Conservation (phyloP, 2,888 invertebrate genomes). For the Orgyia antiqua region DNA sequence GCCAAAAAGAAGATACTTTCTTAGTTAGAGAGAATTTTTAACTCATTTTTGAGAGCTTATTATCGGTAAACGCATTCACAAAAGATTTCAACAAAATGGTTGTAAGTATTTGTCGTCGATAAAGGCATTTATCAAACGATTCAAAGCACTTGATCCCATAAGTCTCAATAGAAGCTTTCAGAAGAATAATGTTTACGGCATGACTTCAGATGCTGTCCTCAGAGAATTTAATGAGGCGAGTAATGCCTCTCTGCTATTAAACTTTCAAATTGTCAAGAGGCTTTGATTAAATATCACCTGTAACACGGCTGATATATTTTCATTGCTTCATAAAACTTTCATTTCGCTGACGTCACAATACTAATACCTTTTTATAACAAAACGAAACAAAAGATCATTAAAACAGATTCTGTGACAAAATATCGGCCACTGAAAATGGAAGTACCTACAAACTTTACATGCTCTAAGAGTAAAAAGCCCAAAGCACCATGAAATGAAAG, state of each 20-base stretch:
- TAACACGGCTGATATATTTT: constrained; percentile 36
- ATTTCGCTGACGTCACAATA: constrained; percentile 14
- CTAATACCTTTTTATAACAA: too few relatives aligned
- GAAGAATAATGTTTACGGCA: constrained; percentile 47
- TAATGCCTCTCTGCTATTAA: constrained; percentile 42
- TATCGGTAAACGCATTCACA: constrained; percentile 21
- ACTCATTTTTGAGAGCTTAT: constrained; percentile 20
- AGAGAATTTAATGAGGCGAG: constrained; percentile 50
- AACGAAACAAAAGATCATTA: too few relatives aligned
- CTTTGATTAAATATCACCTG: constrained; percentile 34
- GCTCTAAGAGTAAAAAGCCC: too few relatives aligned
- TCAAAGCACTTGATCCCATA: constrained; percentile 48
- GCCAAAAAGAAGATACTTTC: too few relatives aligned
- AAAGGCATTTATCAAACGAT: constrained; percentile 49
- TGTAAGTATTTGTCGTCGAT: constrained; percentile 24
- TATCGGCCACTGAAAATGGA: too few relatives aligned
- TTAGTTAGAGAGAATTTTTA: too few relatives aligned
- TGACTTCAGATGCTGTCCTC: constrained; percentile 49
- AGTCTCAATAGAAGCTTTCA: constrained; percentile 35
- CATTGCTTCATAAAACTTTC: constrained; percentile 33
- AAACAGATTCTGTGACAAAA: too few relatives aligned
- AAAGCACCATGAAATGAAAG: too few relatives aligned
- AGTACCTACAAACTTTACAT: too few relatives aligned
- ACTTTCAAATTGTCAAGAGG: constrained; percentile 41
- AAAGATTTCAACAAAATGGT: constrained; percentile 25